Base-by-base conservation (phyloP, 37 sponge, comb jelly and placozoan species). In the Crambe crambe region DNA sequence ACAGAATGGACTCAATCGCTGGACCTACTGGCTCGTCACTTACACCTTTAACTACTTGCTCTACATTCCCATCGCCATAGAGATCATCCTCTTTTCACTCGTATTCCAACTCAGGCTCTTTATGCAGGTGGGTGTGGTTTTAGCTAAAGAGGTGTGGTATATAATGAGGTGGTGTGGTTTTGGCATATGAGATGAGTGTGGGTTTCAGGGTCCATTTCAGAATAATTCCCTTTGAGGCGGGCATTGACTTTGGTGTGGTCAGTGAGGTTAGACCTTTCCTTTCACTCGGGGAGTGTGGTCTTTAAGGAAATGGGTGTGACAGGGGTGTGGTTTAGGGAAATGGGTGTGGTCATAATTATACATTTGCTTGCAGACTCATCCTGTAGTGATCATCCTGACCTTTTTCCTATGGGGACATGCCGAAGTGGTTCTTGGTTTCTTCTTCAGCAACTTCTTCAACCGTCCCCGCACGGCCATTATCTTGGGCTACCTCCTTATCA, bases 401-500 rank as follows among this genome's bases (percentile, higher is more conserved):
- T 67, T 89, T 27, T 44, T 85, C 29, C 44, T 93, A 36, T 93
- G 93, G 93, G 93, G 93, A 18, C 80, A 85, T 63, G 80, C 89
- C 2, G 88, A 79, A 60, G 80, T 89, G 3, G 81, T 84, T 9
- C 34, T 85, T 2, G 89, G 82, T 1, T 89, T 93, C 80, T 85
- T 93, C 64, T 78, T 89, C 68, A 84, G 85, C 64, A 93, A 78
- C 58, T 85, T 93, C 79, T 93, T 93, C 79, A 73, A 69, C 58
- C 72, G 92, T 3, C 81, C 92, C 1, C 75, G 88, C 17, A 80
- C 92, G 6, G 88, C 89, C 66, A 87, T 63, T 81, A 85, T 92
- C 37, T 74, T 92, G 12, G 81, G 85, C 37, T 81, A 86, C 72
- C 75, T 91, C 36, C 61, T 91, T 26, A 84, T 91, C 43, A 73